These are phyloP conservation scores for Crioceris asparagi DNA, from an alignment of 2,888 invertebrate genomes.

Conservation along the genomic window DNA sequence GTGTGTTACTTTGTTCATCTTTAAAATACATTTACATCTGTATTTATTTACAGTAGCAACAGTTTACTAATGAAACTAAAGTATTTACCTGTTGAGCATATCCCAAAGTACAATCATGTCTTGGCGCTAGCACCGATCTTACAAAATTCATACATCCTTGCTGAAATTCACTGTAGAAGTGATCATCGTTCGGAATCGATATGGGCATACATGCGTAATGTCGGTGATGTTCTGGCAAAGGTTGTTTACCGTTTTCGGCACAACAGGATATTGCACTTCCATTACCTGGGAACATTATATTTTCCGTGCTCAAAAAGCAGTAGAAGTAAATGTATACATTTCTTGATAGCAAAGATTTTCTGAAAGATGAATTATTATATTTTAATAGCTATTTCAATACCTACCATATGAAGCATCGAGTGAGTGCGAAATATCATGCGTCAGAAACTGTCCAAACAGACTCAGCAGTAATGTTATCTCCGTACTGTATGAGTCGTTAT, in stretches of 20 bases:
- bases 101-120: constrained; percentile 55
- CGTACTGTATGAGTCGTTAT: constrained; percentile 48
- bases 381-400: no score
- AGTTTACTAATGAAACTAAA: background rate
- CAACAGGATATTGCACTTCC: constrained; percentile 67
- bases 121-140: constrained; percentile 54
- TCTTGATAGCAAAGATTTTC: no score
- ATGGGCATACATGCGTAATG: constrained; percentile 64
- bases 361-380: no score
- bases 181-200: constrained; percentile 46
- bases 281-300: constrained; percentile 41
- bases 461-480: constrained; percentile 58
- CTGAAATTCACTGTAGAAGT: constrained; percentile 45
- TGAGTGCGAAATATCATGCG: constrained; percentile 64
- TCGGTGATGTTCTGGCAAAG: constrained; percentile 42
- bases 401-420: no score
- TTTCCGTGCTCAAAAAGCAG: background rate
- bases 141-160: constrained; percentile 65
- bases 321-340: no score
- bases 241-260: constrained; percentile 43
- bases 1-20: constrained; percentile 69
- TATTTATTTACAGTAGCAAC: background rate
- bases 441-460: constrained; percentile 72
- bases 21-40: constrained; percentile 13
- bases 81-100: constrained; percentile 55